Base-by-base conservation (phyloP, 2,113 vertebrate species). In the Rynchops niger region DNA sequence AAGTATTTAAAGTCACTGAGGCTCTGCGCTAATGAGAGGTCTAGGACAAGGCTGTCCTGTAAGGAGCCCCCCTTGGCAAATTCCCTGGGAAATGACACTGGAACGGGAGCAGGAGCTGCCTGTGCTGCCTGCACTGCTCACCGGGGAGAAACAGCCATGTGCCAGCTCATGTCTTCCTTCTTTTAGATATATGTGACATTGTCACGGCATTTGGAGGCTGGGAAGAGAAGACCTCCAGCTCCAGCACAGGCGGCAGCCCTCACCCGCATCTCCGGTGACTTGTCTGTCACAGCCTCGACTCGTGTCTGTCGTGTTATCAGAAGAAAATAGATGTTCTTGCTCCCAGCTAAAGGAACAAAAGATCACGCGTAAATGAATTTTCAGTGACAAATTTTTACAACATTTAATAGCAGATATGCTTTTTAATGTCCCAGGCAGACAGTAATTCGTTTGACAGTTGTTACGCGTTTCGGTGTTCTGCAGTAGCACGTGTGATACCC, bases 121-220 rank as follows among this genome's bases (percentile, higher is more conserved):
- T 5, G 9, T 2, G 25, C 77, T 78, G 58, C 61, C 49, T n/a
- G 49, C 9, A 29, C 34, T 2, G 1, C 67, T 36, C 47, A 36
- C 36, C 7, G 1, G 30, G 11, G 62, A 42, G 30, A 42, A 27
- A 19, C 1, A 1, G 47, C 56, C 32, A 34, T 4, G 2, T 19
- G 18, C 40, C 1, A 3, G 34, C 47, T 52, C 3, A 0, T 23
- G 56, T 40, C 40, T 32, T 53, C 55, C 22, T 22, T 38, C 55
- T 32, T 29, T 32, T 18, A 27, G 34, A 5, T 8, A 9, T 3
- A 15, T 4, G 9, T 14, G 62, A 29, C 14, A 3, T 8, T 7
- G 26, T 30, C 15, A 2, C 8, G 30, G 19, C 17, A 4, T 23
- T 15, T 12, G 50, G 30, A 7, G 42, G n/a, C 30, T 53, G 52